Evolutionary conservation across 2,113 vertebrate genomes (phyloP).

Genomic region (Tautogolabrus adspersus): DNA sequence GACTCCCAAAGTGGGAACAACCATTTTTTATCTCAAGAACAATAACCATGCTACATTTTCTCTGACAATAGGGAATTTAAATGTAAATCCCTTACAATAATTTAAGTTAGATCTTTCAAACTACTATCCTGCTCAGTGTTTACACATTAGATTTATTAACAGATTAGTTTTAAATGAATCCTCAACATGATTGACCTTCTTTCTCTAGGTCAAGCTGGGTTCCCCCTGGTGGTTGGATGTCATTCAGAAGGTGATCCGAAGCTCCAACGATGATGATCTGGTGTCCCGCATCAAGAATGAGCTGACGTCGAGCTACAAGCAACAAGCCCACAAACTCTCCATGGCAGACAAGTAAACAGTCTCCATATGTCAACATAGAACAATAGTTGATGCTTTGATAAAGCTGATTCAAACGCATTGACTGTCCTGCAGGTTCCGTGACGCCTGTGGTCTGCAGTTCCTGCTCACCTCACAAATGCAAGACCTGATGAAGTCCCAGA

Average conservation of each 20-base stretch:
- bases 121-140: too few relatives aligned
- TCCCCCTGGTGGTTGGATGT: slow-evolving; percentile 98
- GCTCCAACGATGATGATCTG: slow-evolving; percentile 91
- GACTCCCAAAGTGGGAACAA: too few relatives aligned
- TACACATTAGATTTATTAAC: too few relatives aligned
- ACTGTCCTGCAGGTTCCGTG: slow-evolving; percentile 87
- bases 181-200: background rate
- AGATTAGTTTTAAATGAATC: background rate
- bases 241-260: slow-evolving; percentile 89
- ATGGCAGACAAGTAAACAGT: slow-evolving; percentile 94
- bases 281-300: slow-evolving; percentile 94
- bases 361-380: background rate
- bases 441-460: slow-evolving; percentile 92
- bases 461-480: slow-evolving; percentile 93
- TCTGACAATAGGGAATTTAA: too few relatives aligned
- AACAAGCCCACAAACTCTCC: slow-evolving; percentile 90
- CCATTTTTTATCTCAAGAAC: too few relatives aligned
- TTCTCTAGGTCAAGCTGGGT: slow-evolving; percentile 80
- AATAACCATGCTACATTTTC: too few relatives aligned
- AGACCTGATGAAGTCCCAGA: slow-evolving; percentile 92
- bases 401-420: background rate
- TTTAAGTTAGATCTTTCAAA: too few relatives aligned
- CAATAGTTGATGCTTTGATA: background rate
- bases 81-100: too few relatives aligned
- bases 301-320: slow-evolving; percentile 93